These are phyloP conservation scores for Caenorhabditis doughertyi DNA, from an alignment of 2,888 invertebrate species.

Conservation along the genomic window DNA sequence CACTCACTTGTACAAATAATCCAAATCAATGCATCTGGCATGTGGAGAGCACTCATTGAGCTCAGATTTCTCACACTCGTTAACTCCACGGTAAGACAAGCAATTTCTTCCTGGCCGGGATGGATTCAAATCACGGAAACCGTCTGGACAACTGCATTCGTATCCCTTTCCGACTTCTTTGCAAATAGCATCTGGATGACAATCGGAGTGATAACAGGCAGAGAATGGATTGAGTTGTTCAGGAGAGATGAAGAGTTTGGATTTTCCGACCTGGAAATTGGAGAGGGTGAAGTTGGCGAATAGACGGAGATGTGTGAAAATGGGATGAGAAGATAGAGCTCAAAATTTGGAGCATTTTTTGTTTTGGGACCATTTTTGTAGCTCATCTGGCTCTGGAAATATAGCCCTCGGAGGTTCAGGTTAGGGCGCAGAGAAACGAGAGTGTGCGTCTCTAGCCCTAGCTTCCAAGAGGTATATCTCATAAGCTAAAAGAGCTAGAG, in stretches of 20 bases:
- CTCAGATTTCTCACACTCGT: constrained; percentile 76
- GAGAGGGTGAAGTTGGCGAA: too few relatives aligned
- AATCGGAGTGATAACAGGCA: constrained; percentile 75
- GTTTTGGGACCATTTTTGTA: background rate
- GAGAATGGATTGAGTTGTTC: constrained; percentile 78
- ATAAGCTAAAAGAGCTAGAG: background rate
- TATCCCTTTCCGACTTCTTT: constrained; percentile 70
- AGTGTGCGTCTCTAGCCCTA: background rate
- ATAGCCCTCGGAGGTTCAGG: too few relatives aligned
- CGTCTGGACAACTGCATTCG: constrained; percentile 66
- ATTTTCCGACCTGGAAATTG: constrained; percentile 70
- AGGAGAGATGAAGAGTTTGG: constrained; percentile 77
- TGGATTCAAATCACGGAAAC: constrained; percentile 77
- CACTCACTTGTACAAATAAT: constrained; percentile 74
- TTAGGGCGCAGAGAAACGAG: background rate
- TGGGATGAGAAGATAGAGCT: background rate
- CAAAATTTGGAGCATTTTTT: background rate
- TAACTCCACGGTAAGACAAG: constrained; percentile 72
- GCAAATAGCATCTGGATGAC: constrained; percentile 74
- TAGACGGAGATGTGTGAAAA: too few relatives aligned
- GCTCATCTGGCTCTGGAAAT: background rate
- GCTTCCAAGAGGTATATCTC: background rate
- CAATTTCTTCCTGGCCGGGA: constrained; percentile 74
- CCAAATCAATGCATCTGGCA: constrained; percentile 77
- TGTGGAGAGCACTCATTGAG: constrained; percentile 78